Conservation (phyloP, 2,797 vertebrate genomes). For the Darevskia nairensis region DNA sequence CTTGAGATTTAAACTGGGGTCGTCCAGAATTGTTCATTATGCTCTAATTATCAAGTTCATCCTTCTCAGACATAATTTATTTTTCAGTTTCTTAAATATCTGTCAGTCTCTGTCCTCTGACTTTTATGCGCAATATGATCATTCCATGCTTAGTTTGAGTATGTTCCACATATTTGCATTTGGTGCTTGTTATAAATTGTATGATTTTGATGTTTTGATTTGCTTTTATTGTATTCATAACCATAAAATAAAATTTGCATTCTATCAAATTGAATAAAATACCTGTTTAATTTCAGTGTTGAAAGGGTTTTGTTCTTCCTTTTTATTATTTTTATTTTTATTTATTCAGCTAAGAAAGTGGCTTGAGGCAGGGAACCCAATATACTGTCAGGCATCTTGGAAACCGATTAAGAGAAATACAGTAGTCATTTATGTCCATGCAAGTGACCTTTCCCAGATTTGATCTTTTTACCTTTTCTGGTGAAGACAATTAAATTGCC, state of each 20-base stretch:
- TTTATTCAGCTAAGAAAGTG: constrained; percentile 35
- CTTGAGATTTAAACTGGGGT: background rate
- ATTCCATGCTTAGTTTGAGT: too few relatives aligned
- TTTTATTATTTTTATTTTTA: constrained; percentile 37
- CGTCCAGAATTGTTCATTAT: too few relatives aligned
- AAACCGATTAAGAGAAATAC: constrained; percentile 60
- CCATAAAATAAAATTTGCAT: background rate
- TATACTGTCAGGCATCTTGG: constrained; percentile 45
- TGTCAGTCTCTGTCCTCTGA: background rate
- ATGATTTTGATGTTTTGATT: too few relatives aligned
- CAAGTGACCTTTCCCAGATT: constrained; percentile 67
- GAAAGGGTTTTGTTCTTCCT: background rate
- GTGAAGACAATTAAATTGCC: constrained; percentile 51
- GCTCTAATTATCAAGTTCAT: background rate
- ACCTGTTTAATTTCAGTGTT: background rate
- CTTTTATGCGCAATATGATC: background rate
- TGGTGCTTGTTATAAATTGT: too few relatives aligned
- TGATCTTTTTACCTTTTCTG: constrained; percentile 58
- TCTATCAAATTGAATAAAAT: constrained; percentile 6
- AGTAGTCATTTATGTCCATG: constrained; percentile 69
- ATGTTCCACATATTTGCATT: too few relatives aligned
- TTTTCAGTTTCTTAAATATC: background rate
- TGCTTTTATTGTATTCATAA: too few relatives aligned
- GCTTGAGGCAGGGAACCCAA: background rate
- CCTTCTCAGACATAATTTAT: background rate